Evolutionary conservation across 2,797 vertebrate genomes (phyloP).

Genomic region (Falco peregrinus): DNA sequence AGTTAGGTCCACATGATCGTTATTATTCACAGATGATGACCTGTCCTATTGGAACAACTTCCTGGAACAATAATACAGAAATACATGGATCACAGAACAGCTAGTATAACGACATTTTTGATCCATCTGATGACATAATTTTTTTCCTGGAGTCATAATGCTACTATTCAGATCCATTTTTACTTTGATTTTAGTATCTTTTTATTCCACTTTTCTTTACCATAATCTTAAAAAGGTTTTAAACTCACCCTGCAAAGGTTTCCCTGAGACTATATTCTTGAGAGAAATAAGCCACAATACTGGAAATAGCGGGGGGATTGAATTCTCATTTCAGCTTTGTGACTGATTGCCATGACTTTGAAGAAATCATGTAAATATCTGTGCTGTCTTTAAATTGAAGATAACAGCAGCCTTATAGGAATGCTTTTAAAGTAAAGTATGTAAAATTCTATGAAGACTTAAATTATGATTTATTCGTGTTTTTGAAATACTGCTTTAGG

Average conservation of each 20-base stretch:
- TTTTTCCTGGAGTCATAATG: background rate
- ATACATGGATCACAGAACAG: background rate
- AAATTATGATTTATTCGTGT: constrained; percentile 10
- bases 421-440: constrained; percentile 33
- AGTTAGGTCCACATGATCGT: background rate
- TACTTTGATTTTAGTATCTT: background rate
- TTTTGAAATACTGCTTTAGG: constrained; percentile 30
- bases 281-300: background rate
- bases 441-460: constrained; percentile 25
- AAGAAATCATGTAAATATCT: constrained; percentile 46
- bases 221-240: background rate
- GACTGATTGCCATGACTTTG: constrained; percentile 13
- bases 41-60: background rate
- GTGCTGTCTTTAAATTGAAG: constrained; percentile 27
- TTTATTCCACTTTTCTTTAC: background rate
- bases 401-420: constrained; percentile 35
- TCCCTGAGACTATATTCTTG: background rate
- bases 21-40: background rate
- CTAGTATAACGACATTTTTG: background rate
- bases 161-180: background rate
- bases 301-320: background rate
- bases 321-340: constrained; percentile 19
- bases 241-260: background rate
- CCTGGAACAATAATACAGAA: background rate
- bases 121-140: background rate